Percentiles rank a stretch among this genome's conserved stretches.
phyloP scores from a whole-genome alignment of 2,888 invertebrate genomes.

The Ichneumoninae sp. region DNA sequence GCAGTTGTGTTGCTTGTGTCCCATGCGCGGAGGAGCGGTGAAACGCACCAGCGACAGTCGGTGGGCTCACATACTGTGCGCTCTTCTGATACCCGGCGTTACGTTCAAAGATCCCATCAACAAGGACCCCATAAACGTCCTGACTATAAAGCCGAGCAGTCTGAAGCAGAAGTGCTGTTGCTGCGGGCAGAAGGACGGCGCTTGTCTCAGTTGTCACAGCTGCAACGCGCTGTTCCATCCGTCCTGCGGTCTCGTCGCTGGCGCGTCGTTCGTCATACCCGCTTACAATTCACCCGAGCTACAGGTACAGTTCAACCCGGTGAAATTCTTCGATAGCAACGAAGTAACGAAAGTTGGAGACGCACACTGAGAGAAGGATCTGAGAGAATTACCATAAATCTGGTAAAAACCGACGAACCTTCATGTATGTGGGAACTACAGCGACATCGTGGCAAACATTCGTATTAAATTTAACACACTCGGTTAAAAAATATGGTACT shows the following conservation, averaged over 20 bases:
- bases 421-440: too few relatives aligned
- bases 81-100: slow-evolving; percentile 88
- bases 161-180: slow-evolving; percentile 80
- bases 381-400: too few relatives aligned
- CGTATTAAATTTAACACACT: too few relatives aligned
- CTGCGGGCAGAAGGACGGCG: slow-evolving; percentile 82
- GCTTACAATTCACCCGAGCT: slow-evolving; percentile 78
- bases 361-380: too few relatives aligned
- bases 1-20: slow-evolving; percentile 86
- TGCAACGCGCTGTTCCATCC: slow-evolving; percentile 86
- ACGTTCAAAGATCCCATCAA: slow-evolving; percentile 85
- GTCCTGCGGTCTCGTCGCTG: slow-evolving; percentile 86
- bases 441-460: too few relatives aligned
- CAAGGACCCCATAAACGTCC: slow-evolving; percentile 82
- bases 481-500: too few relatives aligned
- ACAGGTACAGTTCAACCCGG: slow-evolving; percentile 71
- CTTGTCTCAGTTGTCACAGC: slow-evolving; percentile 84
- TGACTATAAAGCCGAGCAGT: slow-evolving; percentile 75
- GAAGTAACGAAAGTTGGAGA: neutral
- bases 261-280: slow-evolving; percentile 82
- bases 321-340: neutral
- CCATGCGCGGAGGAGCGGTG: slow-evolving; percentile 87
- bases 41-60: slow-evolving; percentile 87
- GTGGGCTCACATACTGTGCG: slow-evolving; percentile 89
- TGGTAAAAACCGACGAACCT: too few relatives aligned